Evolutionary conservation across 2,113 vertebrate species (phyloP), one percentile per base, ranked within the genome.

Genomic region (Halichoerus grypus): DNA sequence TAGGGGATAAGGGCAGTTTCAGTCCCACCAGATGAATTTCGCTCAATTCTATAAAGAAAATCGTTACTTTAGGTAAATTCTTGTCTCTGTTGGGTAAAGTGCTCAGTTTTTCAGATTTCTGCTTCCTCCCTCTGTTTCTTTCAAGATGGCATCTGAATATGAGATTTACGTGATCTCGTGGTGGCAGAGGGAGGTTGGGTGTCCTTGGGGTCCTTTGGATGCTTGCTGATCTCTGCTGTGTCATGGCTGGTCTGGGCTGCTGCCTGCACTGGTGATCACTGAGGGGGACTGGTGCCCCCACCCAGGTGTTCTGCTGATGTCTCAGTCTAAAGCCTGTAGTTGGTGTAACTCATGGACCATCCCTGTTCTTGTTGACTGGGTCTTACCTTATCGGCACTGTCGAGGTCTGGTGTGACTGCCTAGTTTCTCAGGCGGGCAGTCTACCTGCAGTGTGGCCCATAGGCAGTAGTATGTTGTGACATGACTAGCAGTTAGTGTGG

Each of bases 91-190:
- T 67, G 1, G 55, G 61, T 89, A 42, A 95, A 93, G 28, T 65
- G 10, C 57, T 93, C 26, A 16, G 14, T 46, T 83, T 95, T 84
- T 42, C 26, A 80, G 55, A 55, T 94, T 93, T 96, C 22, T 88
- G 28, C 19, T 80, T 14, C 15, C 8, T 93, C 26, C 22, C 12
- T 46, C 31, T 51, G 2, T 81, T 86, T 80, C 28, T 69, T 28
- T 57, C 49, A 87, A n/a, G 8, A 51, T 55, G 26, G 26, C 31
- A 51, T 65, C 76, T 85, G 53, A 83, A 79, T 89, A 39, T 76
- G 82, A 83, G 13, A 63, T 28, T 55, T 95, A 93, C 57, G 13
- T 88, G 26, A 86, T n/a, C 24, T 81, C 49, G 12, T n/a, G 14
- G 18, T 69, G 87, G 15, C 51, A 42, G 67, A 81, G 61, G 33